phyloP scores from a whole-genome alignment of 30 jellyfish, hydroid and myxozoan genomes.

The Euphysa ruthae region DNA sequence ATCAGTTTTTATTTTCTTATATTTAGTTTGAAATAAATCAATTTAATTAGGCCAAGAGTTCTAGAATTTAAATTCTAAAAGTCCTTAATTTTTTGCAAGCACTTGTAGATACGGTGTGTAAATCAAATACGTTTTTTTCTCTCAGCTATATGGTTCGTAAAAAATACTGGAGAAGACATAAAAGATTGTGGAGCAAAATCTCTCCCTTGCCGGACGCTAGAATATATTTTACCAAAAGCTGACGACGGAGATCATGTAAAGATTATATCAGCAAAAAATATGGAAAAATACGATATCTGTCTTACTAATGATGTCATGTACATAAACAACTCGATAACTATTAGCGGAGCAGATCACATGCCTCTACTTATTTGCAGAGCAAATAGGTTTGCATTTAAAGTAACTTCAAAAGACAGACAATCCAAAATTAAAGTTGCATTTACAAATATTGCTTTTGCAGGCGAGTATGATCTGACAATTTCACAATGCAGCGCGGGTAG shows the following conservation, averaged over 20 bases:
- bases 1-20: no score
- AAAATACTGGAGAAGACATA: background rate
- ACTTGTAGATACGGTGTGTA: no score
- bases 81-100: no score
- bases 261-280: background rate
- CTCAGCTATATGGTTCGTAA: background rate
- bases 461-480: background rate
- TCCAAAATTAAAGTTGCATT: slow-evolving; percentile 13
- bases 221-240: background rate
- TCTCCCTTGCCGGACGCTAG: background rate
- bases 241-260: background rate
- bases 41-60: no score
- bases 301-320: background rate
- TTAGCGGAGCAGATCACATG: background rate
- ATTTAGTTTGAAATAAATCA: no score
- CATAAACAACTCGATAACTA: slow-evolving; percentile 2
- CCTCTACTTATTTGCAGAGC: background rate
- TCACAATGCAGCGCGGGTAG: slow-evolving; percentile 42
- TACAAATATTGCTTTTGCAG: background rate
- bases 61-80: no score
- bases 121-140: no score
- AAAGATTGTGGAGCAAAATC: background rate
- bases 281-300: background rate
- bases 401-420: no score
- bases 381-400: background rate